Evolutionary conservation across 2,797 vertebrate genomes (phyloP), one percentile per base, ranked within the genome.

Genomic region (Holocentrus rufus): DNA sequence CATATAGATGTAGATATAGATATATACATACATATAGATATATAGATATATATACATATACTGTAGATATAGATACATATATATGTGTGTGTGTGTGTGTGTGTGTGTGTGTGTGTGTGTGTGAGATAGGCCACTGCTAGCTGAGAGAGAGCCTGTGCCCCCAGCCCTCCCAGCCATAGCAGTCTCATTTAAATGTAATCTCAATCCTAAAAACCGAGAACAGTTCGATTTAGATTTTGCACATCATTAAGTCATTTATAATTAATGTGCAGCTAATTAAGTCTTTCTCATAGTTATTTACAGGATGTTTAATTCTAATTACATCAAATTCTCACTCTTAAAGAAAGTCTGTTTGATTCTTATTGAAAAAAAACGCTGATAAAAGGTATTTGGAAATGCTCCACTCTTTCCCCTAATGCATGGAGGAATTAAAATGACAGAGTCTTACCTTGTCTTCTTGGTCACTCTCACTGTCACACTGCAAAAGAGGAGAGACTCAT

Each of bases 391-490:
- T 22, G 46, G 69, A 59, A 65, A 61, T 31, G 15, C 72, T 55
- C 54, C 39, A 39, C 52, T 61, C 65, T 23, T 42, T 56, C 22
- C 7, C 7, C 50, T 15, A 14, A 2, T n/a, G 30, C 14, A 22
- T 30, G 7, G 31, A 52, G 49, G 50, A 60, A 22, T 3, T 2
- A 14, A 44, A 67, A 23, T 27, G 42, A 83, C 31, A 13, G n/a
- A 47, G 55, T 25, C 90, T 93, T 96, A 98, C 97, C 97, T 98
- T 98, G 89, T 96, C 96, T 82, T 98, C 97, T 83, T 95, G 96
- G 88, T 98, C 97, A 56, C 95, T 98, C 91, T 97, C 96, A 0
- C 96, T 98, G 93, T 98, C 97, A 78, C 97, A 97, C 97, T 95
- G 91, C 20, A 89, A 91, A 68, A 81, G 46, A 82, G 79, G 50